Conservation (phyloP, 1,140 invertebrate genomes). For the Musca vetustissima region DNA sequence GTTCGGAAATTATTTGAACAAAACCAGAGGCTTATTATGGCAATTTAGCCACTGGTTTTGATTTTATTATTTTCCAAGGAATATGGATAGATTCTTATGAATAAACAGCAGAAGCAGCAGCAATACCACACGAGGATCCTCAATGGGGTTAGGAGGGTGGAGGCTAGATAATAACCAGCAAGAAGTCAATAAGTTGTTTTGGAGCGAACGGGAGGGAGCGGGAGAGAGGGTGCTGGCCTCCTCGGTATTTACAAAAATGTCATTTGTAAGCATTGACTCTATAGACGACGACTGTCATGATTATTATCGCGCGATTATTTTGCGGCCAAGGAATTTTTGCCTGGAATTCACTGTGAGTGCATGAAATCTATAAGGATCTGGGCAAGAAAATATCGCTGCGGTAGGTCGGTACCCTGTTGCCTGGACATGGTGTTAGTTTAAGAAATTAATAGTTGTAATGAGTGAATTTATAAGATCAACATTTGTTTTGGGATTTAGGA, state of each 20-base stretch:
- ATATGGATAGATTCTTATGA: slow-evolving; percentile 21
- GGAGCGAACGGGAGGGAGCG: too few species aligned
- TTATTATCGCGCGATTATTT: slow-evolving; percentile 53
- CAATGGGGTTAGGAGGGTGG: too few species aligned
- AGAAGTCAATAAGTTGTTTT: too few species aligned
- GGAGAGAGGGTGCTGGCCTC: too few species aligned
- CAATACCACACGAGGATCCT: too few species aligned
- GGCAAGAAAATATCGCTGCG: slow-evolving; percentile 36
- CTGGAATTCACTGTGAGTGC: slow-evolving; percentile 12
- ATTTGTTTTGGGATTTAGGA: slow-evolving; percentile 6
- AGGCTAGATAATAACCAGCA: too few species aligned
- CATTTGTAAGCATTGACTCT: slow-evolving; percentile 54
- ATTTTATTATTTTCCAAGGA: slow-evolving; percentile 38
- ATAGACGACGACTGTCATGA: slow-evolving; percentile 49
- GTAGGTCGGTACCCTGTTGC: slow-evolving; percentile 35
- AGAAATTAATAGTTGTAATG: slow-evolving; percentile 36
- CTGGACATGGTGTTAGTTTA: slow-evolving; percentile 11
- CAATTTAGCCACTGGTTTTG: slow-evolving; percentile 56
- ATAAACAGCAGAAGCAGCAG: background rate
- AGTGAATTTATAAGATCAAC: slow-evolving; percentile 35
- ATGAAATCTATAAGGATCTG: slow-evolving; percentile 33
- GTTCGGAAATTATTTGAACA: background rate
- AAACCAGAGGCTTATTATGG: slow-evolving; percentile 52
- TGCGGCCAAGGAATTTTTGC: slow-evolving; percentile 32
- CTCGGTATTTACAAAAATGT: slow-evolving; percentile 43